These are phyloP conservation scores for Orthosia incerta DNA, from an alignment of 2,888 invertebrate species.

Conservation along the genomic window DNA sequence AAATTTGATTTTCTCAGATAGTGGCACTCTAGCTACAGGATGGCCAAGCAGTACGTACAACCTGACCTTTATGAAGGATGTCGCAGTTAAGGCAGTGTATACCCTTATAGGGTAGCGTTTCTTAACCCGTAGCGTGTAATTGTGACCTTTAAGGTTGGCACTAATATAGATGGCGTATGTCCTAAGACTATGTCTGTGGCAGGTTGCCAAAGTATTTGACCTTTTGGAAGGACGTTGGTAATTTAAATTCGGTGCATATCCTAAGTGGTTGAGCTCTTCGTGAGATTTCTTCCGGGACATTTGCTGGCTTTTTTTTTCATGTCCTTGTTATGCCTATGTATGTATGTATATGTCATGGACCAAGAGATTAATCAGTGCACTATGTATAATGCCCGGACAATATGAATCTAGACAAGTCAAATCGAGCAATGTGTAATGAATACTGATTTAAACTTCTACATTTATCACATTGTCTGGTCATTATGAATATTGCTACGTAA, in stretches of 20 bases:
- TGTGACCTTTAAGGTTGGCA: conserved; percentile 22
- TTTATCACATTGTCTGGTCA: too few species aligned
- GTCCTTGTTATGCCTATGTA: too few species aligned
- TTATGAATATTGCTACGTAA: too few species aligned
- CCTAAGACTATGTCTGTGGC: conserved; percentile 28
- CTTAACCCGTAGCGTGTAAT: conserved; percentile 16
- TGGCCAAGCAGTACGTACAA: not conserved
- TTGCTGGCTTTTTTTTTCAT: too few species aligned
- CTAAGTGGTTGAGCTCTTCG: not conserved
- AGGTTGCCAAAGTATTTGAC: conserved; percentile 35
- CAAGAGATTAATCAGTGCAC: too few species aligned
- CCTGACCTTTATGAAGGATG: conserved; percentile 48
- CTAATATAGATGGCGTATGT: conserved; percentile 23
- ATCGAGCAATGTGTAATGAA: too few species aligned
- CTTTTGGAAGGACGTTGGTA: conserved; percentile 27
- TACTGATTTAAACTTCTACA: too few species aligned
- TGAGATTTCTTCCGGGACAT: not conserved
- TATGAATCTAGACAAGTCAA: too few species aligned
- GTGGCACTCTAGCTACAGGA: too few species aligned
- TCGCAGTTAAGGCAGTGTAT: conserved; percentile 1
- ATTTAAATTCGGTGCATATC: conserved; percentile 33
- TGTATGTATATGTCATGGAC: too few species aligned
- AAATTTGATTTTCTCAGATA: too few species aligned
- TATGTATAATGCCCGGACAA: too few species aligned
- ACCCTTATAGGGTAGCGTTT: conserved; percentile 19